Percentiles rank a stretch among this genome's conserved stretches.
Conservation (phyloP, 1,140 invertebrate genomes). For the Platyscapa corneri region DNA sequence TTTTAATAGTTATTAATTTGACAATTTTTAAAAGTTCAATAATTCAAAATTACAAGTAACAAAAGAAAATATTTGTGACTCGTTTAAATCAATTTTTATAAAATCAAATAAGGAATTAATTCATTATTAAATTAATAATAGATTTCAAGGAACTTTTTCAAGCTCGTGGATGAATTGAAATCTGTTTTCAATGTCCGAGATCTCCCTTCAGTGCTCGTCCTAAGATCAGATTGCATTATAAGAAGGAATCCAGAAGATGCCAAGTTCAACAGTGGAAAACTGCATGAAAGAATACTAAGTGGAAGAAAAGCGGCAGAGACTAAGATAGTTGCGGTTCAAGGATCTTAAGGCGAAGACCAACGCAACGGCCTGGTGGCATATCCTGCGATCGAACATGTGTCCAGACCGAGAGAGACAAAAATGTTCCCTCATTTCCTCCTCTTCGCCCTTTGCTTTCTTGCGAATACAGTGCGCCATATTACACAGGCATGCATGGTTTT, state of each 20-base stretch:
- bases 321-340: constrained; percentile 6
- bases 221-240: background rate
- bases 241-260: background rate
- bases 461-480: background rate
- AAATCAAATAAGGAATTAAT: too few species aligned
- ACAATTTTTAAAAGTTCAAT: too few species aligned
- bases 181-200: too few species aligned
- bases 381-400: constrained; percentile 46
- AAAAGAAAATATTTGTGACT: too few species aligned
- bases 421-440: constrained; percentile 6
- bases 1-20: too few species aligned
- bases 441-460: constrained; percentile 5
- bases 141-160: too few species aligned
- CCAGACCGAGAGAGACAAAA: constrained; percentile 28
- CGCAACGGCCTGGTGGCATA: background rate
- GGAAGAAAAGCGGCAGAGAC: background rate
- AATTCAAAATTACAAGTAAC: too few species aligned
- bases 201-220: too few species aligned
- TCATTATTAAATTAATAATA: too few species aligned
- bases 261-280: background rate
- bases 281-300: background rate
- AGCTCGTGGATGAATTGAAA: too few species aligned
- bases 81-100: too few species aligned
- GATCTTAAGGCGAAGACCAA: background rate
- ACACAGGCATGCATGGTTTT: constrained; percentile 4